Conservation (phyloP, 1,140 invertebrate genomes). For the Pemphigus obesinymphae region DNA sequence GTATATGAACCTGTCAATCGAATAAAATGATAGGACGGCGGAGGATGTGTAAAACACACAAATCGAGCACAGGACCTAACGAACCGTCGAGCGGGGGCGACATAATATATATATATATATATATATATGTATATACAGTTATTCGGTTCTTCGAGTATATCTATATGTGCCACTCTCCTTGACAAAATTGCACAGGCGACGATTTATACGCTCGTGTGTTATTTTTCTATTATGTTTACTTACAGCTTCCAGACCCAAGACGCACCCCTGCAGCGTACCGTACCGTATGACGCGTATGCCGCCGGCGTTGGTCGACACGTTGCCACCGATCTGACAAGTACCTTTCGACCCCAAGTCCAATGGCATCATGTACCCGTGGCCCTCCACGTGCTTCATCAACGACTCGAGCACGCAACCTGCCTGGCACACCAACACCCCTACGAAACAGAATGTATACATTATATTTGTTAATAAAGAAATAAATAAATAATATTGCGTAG, state of each 20-base stretch:
- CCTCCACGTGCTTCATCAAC: constrained; percentile 69
- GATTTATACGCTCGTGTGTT: neutral
- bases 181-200: neutral
- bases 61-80: neutral
- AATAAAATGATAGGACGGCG: neutral
- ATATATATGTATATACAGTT: too few species aligned
- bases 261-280: constrained; percentile 88
- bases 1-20: neutral
- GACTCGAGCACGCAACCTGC: constrained; percentile 88
- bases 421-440: constrained; percentile 80
- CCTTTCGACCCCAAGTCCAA: constrained; percentile 95
- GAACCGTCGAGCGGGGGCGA: neutral
- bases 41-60: neutral
- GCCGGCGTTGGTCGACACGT: constrained; percentile 93
- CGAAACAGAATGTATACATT: neutral
- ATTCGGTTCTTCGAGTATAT: too few species aligned
- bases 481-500: neutral
- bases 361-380: constrained; percentile 81
- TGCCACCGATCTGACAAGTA: constrained; percentile 94
- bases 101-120: neutral
- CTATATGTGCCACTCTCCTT: too few species aligned
- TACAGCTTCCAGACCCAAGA: constrained; percentile 88
- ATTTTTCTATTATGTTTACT: constrained; percentile 48
- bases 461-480: too few species aligned
- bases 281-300: constrained; percentile 87